A percentile compares a stretch with the other conserved stretches of the same genome.
phyloP scores from a whole-genome alignment of 2,888 invertebrate genomes.

The Cyaniris semiargus region DNA sequence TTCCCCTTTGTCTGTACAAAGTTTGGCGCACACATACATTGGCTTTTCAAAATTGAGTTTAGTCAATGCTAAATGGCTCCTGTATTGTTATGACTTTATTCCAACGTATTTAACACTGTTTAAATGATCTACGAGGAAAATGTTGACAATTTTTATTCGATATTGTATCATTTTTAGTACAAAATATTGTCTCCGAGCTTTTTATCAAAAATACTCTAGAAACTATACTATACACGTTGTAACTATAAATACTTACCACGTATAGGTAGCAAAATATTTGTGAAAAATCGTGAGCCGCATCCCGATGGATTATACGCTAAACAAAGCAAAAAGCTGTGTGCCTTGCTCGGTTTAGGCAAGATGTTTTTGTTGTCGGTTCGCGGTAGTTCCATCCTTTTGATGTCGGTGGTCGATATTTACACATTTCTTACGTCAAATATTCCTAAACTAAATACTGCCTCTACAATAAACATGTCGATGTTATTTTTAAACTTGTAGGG shows the following conservation, averaged over 20 bases:
- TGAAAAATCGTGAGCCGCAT: slow-evolving; percentile 39
- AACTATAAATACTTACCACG: too few relatives aligned
- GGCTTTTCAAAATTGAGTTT: slow-evolving; percentile 13
- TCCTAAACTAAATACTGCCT: slow-evolving; percentile 2
- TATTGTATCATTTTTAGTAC: background rate
- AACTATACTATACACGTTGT: too few relatives aligned
- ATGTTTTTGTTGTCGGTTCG: slow-evolving; percentile 35
- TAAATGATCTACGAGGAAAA: background rate
- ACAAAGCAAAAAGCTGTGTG: slow-evolving; percentile 36
- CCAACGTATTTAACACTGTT: background rate
- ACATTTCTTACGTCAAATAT: slow-evolving; percentile 24
- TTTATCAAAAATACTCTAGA: too few relatives aligned
- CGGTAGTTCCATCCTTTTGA: slow-evolving; percentile 36
- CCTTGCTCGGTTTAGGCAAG: slow-evolving; percentile 34
- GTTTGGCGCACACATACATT: slow-evolving; percentile 8
- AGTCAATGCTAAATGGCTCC: slow-evolving; percentile 12
- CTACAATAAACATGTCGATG: background rate
- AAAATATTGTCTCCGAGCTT: too few relatives aligned
- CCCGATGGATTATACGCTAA: slow-evolving; percentile 35
- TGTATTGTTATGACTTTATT: slow-evolving; percentile 17
- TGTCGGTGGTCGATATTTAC: slow-evolving; percentile 30
- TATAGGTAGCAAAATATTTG: slow-evolving; percentile 31
- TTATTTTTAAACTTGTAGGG: background rate
- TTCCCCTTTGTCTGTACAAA: slow-evolving; percentile 18
- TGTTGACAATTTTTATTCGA: background rate